phyloP scores from a whole-genome alignment of 2,113 vertebrate genomes.

The Pseudopipra pipra region DNA sequence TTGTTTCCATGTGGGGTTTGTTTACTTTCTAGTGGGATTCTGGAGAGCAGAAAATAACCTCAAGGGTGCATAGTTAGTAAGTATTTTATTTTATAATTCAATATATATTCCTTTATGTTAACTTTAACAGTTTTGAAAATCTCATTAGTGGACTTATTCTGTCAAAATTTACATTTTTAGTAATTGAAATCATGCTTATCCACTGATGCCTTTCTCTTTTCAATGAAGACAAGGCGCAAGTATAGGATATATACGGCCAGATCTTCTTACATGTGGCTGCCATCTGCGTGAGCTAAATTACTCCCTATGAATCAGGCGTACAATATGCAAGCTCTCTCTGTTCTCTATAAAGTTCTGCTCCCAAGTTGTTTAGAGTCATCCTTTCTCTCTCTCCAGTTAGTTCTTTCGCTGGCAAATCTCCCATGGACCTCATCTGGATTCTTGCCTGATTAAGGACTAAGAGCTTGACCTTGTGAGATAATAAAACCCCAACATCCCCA shows the following conservation, averaged over 20 bases:
- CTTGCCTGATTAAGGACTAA: constrained; percentile 46
- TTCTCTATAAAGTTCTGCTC: constrained; percentile 21
- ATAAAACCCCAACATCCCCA: constrained; percentile 12
- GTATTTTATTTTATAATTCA: neutral
- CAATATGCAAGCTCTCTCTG: constrained; percentile 1
- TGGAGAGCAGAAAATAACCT: neutral
- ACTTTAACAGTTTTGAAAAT: neutral
- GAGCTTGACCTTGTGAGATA: constrained; percentile 35
- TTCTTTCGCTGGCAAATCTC: constrained; percentile 25
- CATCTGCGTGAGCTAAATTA: constrained; percentile 16
- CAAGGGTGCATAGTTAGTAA: neutral
- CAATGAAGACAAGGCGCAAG: neutral
- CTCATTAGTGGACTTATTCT: neutral
- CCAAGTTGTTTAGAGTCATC: constrained; percentile 38
- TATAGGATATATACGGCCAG: neutral
- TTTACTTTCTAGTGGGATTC: neutral
- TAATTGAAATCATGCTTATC: neutral
- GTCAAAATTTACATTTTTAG: neutral
- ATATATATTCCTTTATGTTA: neutral
- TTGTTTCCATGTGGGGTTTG: neutral
- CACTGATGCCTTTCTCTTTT: neutral
- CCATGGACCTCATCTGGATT: constrained; percentile 18
- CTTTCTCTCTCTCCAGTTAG: constrained; percentile 40
- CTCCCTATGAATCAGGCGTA: constrained; percentile 18
- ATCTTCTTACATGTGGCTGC: constrained; percentile 41